These are phyloP conservation scores for Enteromius trimaculatus DNA, from an alignment of 2,797 vertebrate species.

Conservation along the genomic window DNA sequence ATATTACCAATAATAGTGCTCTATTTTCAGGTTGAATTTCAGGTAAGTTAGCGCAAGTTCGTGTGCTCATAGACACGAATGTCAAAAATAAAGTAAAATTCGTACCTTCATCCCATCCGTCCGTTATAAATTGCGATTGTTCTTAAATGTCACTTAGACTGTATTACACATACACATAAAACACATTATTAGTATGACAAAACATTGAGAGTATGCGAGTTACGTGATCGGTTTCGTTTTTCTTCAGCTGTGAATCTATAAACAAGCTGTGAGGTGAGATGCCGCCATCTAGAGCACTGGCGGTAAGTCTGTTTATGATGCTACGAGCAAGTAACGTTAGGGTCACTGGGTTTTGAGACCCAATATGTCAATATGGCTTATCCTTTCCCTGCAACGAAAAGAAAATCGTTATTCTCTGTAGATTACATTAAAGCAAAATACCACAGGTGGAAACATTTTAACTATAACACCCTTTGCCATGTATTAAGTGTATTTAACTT, in stretches of 20 bases:
- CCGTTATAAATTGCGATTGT: background rate
- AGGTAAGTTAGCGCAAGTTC: background rate
- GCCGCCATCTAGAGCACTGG: slow-evolving; percentile 22
- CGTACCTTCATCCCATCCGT: background rate
- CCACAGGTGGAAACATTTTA: background rate
- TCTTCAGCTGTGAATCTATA: background rate
- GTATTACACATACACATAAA: background rate
- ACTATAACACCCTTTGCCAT: background rate
- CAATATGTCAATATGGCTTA: background rate
- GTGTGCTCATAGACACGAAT: background rate
- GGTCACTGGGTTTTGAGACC: background rate
- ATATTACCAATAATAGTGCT: slow-evolving; percentile 8
- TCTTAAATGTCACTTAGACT: background rate
- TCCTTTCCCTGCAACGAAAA: background rate
- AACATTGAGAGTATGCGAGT: background rate
- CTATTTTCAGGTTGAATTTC: slow-evolving; percentile 1
- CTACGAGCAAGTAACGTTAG: background rate
- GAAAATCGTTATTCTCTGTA: background rate
- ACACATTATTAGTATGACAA: background rate
- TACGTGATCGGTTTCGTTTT: slow-evolving; percentile 9
- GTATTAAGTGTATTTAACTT: background rate
- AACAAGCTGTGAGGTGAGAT: background rate
- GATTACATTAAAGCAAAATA: background rate
- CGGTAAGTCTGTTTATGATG: background rate
- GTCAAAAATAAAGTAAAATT: background rate